Conservation (phyloP, 2,888 invertebrate species). For the Cetonia aurata region DNA sequence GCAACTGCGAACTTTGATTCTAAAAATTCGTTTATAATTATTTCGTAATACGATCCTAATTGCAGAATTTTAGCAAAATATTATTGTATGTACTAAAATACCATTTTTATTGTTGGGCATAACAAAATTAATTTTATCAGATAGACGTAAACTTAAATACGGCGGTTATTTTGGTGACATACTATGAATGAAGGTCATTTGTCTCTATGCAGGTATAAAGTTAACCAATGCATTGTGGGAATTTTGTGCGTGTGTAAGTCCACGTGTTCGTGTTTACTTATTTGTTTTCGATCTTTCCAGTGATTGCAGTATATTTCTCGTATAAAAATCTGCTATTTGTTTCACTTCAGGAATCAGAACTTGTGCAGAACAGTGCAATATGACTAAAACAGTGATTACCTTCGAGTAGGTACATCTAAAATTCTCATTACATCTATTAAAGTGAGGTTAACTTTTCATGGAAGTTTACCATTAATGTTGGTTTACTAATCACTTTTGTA, state of each 20-base stretch:
- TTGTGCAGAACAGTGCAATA: slow-evolving; percentile 3
- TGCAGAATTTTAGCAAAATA: too few relatives aligned
- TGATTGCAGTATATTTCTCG: slow-evolving; percentile 17
- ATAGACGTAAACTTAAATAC: too few relatives aligned
- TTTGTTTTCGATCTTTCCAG: slow-evolving; percentile 20
- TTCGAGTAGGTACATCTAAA: too few relatives aligned
- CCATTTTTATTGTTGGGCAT: too few relatives aligned
- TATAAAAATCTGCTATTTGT: background rate
- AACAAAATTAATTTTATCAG: too few relatives aligned
- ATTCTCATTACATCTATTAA: too few relatives aligned
- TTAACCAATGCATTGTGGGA: slow-evolving; percentile 29
- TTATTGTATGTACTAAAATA: too few relatives aligned
- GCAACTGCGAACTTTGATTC: too few relatives aligned
- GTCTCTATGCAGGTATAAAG: background rate
- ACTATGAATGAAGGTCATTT: background rate
- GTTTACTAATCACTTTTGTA: background rate
- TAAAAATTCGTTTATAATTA: too few relatives aligned
- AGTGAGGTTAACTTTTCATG: too few relatives aligned
- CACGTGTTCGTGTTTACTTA: slow-evolving; percentile 29
- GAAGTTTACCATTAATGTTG: too few relatives aligned
- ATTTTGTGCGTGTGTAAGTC: slow-evolving; percentile 26
- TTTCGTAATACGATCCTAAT: too few relatives aligned
- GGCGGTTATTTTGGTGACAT: background rate
- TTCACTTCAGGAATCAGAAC: background rate
- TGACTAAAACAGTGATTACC: background rate